phyloP scores from a whole-genome alignment of 1,140 invertebrate species.

The Tetranychus cinnabarinus region DNA sequence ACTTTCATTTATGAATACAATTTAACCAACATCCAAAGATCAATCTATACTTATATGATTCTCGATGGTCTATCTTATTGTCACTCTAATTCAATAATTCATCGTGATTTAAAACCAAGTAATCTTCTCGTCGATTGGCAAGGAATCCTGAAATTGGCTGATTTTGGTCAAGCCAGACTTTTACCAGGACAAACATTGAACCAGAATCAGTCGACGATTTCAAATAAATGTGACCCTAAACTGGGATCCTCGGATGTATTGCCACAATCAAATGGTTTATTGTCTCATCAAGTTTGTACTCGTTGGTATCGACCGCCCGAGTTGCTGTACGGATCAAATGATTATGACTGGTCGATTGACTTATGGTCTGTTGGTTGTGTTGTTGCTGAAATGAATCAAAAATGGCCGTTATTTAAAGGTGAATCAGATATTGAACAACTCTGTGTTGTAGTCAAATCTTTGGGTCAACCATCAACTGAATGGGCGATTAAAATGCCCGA shows the following conservation, averaged over 20 bases:
- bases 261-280: constrained; percentile 28
- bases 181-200: too few species aligned
- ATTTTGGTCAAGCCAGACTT: constrained; percentile 71
- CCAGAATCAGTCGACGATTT: too few species aligned
- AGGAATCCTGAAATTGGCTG: constrained; percentile 68
- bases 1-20: constrained; percentile 53
- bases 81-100: constrained; percentile 77
- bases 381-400: constrained; percentile 72
- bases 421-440: constrained; percentile 95
- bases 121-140: constrained; percentile 69
- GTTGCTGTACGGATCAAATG: constrained; percentile 68
- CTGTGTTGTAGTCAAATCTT: constrained; percentile 58
- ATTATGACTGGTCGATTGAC: constrained; percentile 55
- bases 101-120: constrained; percentile 87
- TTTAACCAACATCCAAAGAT: constrained; percentile 46
- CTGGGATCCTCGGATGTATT: too few species aligned
- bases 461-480: constrained; percentile 64
- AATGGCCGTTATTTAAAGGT: constrained; percentile 59
- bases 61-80: constrained; percentile 68
- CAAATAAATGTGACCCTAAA: too few species aligned
- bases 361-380: constrained; percentile 83
- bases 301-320: constrained; percentile 89
- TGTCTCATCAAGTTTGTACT: constrained; percentile 32
- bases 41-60: constrained; percentile 72
- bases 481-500: constrained; percentile 48